Evolutionary conservation across 2,888 invertebrate genomes (phyloP), one percentile per base, ranked within the genome.

Genomic region (Stratiomys singularior): DNA sequence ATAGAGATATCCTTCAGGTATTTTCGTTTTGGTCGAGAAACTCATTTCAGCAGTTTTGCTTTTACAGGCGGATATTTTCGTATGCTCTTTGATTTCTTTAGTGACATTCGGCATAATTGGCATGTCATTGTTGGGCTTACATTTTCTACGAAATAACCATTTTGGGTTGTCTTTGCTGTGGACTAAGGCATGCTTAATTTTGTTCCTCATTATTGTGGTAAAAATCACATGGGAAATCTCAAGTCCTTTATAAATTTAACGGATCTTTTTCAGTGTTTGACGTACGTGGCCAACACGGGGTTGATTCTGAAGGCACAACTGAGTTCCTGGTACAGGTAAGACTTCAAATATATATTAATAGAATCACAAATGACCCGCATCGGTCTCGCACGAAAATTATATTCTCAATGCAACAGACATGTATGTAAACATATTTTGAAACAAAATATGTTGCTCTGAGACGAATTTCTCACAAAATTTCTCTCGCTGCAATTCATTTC

Each of bases 1-100:
- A 66, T 30, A 28, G 66, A 66, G 37, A 28, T 18, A 15, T 30
- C 28, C 37, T 66, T 9, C 27, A 66, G 66, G 66, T 63, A 63
- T 15, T 37, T 37, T 37, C 37, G 37, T 37, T 37, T 9, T 37
- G 9, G 3, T 37, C 37, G 9, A 9, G 9, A 37, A 9, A 37
- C 37, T 37, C 9, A 37, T 5, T 37, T 37, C 37, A 37, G 37
- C 3, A 3, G 3, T 37, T 37, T 9, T 37, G n/a, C n/a, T n/a
- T n/a, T n/a, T n/a, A n/a, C n/a, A n/a, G n/a, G n/a, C n/a, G n/a
- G n/a, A n/a, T n/a, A n/a, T n/a, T n/a, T n/a, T n/a, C n/a, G 13
- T 63, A 15, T 63, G 63, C 23, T 63, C 27, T 15, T 63, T 63
- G 52, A 52, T 52, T n/a, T n/a, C 52, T 13, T n/a, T 52, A 13